Conservation (phyloP, 2,113 vertebrate species). For the Catharus bicknelli region DNA sequence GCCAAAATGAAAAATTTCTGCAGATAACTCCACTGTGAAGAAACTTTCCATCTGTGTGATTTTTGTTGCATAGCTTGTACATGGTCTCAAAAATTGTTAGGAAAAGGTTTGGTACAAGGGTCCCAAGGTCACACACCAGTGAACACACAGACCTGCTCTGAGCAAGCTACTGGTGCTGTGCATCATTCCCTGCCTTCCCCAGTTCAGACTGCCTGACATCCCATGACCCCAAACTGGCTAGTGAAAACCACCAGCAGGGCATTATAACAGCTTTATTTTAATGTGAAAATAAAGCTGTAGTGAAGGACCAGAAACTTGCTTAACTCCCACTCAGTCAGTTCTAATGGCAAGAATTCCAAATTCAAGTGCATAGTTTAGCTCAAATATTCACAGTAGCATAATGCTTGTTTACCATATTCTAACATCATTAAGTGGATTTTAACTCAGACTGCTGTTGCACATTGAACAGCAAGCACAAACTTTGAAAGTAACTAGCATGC, state of each 20-base stretch:
- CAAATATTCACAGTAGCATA: neutral
- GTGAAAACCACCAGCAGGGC: neutral
- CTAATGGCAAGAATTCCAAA: neutral
- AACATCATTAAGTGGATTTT: neutral
- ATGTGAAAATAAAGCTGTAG: neutral
- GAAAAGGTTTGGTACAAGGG: neutral
- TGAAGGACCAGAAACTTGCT: neutral
- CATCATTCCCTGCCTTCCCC: accelerated
- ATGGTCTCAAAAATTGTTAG: neutral
- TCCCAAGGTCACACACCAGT: neutral
- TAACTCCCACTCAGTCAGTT: neutral
- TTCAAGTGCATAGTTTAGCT: neutral
- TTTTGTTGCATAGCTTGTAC: neutral
- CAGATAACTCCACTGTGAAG: neutral
- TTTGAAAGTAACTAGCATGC: neutral
- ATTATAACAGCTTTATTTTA: neutral
- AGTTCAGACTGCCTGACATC: neutral
- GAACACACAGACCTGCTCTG: neutral
- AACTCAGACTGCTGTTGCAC: neutral
- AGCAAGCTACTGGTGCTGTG: neutral
- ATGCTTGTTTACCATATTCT: neutral
- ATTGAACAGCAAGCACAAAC: neutral
- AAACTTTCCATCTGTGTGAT: neutral
- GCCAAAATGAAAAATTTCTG: neutral
- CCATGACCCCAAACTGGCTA: accelerated